Evolutionary conservation across 2,113 vertebrate genomes (phyloP).

Genomic region (Halichoerus grypus): DNA sequence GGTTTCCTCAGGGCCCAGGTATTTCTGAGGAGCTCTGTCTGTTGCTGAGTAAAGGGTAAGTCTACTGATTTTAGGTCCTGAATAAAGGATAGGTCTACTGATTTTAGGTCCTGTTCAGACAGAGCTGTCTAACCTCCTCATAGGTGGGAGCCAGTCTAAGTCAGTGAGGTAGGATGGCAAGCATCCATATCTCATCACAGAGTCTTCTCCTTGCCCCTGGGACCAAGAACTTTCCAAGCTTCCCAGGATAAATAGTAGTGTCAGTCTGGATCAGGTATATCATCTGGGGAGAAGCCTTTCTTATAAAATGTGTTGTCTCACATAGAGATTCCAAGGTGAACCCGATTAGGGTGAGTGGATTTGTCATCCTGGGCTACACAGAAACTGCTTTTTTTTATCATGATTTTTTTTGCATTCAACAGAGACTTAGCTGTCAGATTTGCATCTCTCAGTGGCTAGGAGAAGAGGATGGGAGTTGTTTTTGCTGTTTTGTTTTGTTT

Average conservation of each 20-base stretch:
- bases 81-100: background rate
- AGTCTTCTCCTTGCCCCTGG: background rate
- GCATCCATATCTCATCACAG: background rate
- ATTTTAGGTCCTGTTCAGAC: background rate
- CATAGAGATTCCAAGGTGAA: background rate
- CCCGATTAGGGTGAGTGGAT: background rate
- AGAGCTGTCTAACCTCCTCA: background rate
- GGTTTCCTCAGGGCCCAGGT: background rate
- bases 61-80: background rate
- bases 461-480: background rate
- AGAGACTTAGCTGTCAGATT: background rate
- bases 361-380: background rate
- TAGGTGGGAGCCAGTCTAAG: background rate
- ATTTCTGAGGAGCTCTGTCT: background rate
- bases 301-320: background rate
- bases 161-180: background rate
- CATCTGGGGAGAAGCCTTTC: background rate
- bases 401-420: conserved; percentile 1
- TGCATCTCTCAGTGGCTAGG: background rate
- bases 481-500: background rate
- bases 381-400: background rate
- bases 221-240: background rate
- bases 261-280: background rate
- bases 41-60: background rate
- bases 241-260: background rate